Percentiles rank a stretch among this genome's conserved stretches.
These are phyloP conservation scores for Drosophila bunnanda DNA, from an alignment of 2,888 invertebrate genomes.

Conservation along the genomic window DNA sequence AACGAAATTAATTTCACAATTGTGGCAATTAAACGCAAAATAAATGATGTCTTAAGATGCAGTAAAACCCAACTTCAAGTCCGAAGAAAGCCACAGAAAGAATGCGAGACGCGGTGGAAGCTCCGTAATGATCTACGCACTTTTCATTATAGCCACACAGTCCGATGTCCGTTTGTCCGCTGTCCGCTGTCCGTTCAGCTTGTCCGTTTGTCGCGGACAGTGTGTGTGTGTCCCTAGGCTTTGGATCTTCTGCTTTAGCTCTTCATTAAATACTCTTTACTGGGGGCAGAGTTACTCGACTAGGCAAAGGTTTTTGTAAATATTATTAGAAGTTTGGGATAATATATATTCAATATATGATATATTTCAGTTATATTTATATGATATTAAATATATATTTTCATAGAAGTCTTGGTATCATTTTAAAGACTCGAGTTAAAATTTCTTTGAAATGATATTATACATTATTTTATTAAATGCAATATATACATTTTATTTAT, in stretches of 20 bases:
- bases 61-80: constrained; percentile 26
- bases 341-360: background rate
- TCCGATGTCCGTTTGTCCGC: constrained; percentile 16
- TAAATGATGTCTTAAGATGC: constrained; percentile 70
- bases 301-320: background rate
- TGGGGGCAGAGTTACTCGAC: background rate
- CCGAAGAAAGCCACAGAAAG: constrained; percentile 27
- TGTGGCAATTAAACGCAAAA: constrained; percentile 78
- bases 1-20: constrained; percentile 80
- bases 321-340: background rate
- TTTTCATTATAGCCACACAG: constrained; percentile 64
- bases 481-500: no score
- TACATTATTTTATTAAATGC: no score
- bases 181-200: constrained; percentile 4
- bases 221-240: constrained; percentile 33
- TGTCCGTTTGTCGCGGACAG: constrained; percentile 1
- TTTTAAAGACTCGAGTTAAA: no score
- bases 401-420: no score
- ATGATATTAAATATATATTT: no score
- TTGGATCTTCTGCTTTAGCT: constrained; percentile 18
- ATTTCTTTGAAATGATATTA: no score
- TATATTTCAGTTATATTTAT: no score
- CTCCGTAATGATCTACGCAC: constrained; percentile 66
- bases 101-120: constrained; percentile 51
- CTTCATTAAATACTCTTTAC: constrained; percentile 5